Evolutionary conservation across 2,888 invertebrate species (phyloP), one percentile per base, ranked within the genome.

Genomic region (Tuberolachnus salignus): DNA sequence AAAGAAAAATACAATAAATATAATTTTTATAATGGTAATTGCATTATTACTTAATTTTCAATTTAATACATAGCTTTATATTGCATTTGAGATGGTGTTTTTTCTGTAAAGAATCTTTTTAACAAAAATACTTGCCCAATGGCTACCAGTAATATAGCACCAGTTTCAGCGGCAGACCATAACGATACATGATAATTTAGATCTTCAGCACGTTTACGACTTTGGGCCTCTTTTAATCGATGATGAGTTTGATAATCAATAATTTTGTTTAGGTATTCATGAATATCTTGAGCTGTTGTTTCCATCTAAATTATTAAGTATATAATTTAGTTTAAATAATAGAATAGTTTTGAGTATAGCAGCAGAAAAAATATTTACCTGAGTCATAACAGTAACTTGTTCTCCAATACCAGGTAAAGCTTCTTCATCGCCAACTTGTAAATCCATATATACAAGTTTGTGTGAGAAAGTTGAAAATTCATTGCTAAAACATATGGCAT

Each of bases 401-500:
- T 94, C 94, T 51, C 93, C 93, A 78, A 94, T 87, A 19, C 95
- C 95, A 16, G 94, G 94, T 34, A 95, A 86, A 0, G 94, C 90
- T 66, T 90, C 89, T 86, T 97, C 96, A 21, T 97, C 95, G 3
- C 97, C 97, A 44, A 96, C 94, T 90, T 96, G 94, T 84, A 98
- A 92, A 86, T 98, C 98, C 92, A 99, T 95, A 86, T 98, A 99
- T 34, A 99, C 95, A 82, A 98, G 89, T 87, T 99, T 99, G 85
- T 99, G 98, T 10, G 97, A 95, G 87, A 98, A 98, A 75, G 98
- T 98, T 67, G 98, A 98, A 86, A 99, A 99, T 86, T 99, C 97
- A 87, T 99, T 99, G 86, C 97, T 97, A 86, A 99, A 99, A 87
- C 99, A 98, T 14, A 93, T 93, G 82, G 91, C 90, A 85, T 95